phyloP scores from a whole-genome alignment of 1,140 invertebrate species.

The Cotesia glomerata region DNA sequence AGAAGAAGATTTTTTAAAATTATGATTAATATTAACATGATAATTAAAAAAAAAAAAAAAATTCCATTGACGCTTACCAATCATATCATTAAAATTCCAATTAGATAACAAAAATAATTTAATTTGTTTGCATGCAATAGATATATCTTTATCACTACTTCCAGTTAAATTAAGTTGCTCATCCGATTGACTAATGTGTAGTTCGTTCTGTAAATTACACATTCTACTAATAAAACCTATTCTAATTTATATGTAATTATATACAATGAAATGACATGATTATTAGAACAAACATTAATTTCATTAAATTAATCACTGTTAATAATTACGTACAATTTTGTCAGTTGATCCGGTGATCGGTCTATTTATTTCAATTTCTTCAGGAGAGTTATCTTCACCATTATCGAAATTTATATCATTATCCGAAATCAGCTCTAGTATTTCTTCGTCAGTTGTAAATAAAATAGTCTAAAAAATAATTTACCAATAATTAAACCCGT shows the following conservation, averaged over 20 bases:
- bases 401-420: conserved; percentile 74
- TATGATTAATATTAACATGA: not conserved
- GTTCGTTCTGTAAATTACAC: conserved; percentile 18
- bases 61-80: conserved; percentile 52
- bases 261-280: conserved; percentile 20
- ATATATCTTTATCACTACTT: conserved; percentile 53
- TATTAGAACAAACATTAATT: conserved; percentile 15
- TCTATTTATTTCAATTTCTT: conserved; percentile 57
- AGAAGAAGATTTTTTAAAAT: not conserved
- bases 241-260: conserved; percentile 1
- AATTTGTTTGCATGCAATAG: conserved; percentile 56
- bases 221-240: conserved; percentile 7
- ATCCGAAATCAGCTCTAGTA: conserved; percentile 75
- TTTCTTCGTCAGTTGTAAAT: conserved; percentile 77
- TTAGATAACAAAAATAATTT: conserved; percentile 66
- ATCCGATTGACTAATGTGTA: conserved; percentile 7
- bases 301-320: not conserved
- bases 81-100: conserved; percentile 66
- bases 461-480: conserved; percentile 74
- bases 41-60: not conserved
- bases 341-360: conserved; percentile 66
- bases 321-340: conserved; percentile 38
- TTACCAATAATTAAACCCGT: conserved; percentile 20
- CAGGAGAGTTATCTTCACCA: conserved; percentile 54
- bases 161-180: conserved; percentile 39